These are phyloP conservation scores for Merodon equestris DNA, from an alignment of 2,888 invertebrate genomes.

Conservation along the genomic window DNA sequence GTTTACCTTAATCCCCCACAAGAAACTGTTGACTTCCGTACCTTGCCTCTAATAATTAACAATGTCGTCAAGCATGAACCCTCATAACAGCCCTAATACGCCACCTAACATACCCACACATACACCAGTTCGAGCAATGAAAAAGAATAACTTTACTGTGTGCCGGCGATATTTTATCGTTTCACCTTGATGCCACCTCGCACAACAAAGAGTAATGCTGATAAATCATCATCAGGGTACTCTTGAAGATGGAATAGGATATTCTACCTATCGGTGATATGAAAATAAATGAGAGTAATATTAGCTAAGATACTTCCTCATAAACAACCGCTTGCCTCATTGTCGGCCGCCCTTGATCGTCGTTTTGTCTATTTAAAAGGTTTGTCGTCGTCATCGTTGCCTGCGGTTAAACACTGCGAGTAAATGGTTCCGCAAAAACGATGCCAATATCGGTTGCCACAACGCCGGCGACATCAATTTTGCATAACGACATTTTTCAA, in stretches of 20 bases:
- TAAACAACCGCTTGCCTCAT: constrained; percentile 56
- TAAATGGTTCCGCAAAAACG: constrained; percentile 34
- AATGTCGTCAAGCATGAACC: constrained; percentile 2
- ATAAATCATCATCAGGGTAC: constrained; percentile 57
- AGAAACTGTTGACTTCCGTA: too few relatives aligned
- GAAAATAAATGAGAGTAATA: constrained; percentile 65
- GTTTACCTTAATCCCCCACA: too few relatives aligned
- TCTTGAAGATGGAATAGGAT: constrained; percentile 41
- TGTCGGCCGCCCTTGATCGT: constrained; percentile 44
- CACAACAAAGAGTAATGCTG: constrained; percentile 38
- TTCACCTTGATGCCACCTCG: constrained; percentile 33
- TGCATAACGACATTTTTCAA: constrained; percentile 65
- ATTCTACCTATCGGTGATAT: constrained; percentile 58
- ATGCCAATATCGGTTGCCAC: constrained; percentile 60
- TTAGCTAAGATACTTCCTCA: constrained; percentile 50
- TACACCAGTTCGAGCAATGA: constrained; percentile 22
- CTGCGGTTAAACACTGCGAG: too few relatives aligned
- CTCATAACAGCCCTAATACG: not conserved
- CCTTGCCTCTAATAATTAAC: not conserved
- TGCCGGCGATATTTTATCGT: constrained; percentile 33
- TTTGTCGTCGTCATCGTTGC: constrained; percentile 21
- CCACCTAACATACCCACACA: constrained; percentile 8
- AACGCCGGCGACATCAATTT: constrained; percentile 56
- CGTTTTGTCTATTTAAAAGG: constrained; percentile 25
- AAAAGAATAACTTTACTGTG: constrained; percentile 60